Conservation (phyloP, 2,113 vertebrate genomes). For the Circaetus gallicus region DNA sequence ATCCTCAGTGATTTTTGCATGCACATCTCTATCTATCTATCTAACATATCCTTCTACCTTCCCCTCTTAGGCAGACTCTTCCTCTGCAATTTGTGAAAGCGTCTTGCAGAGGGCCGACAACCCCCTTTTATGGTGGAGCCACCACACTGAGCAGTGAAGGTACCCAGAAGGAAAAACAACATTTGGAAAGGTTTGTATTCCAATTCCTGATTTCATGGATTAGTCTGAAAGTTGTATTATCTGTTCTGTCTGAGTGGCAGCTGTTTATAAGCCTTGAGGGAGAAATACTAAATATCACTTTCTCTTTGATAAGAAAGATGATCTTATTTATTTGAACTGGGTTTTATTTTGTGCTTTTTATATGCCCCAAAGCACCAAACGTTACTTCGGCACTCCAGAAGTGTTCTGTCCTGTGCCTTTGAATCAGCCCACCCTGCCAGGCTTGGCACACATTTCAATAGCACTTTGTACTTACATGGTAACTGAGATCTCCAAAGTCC, state of each 20-base stretch:
- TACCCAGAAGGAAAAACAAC: neutral
- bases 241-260: conserved; percentile 13
- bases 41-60: neutral
- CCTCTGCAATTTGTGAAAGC: neutral
- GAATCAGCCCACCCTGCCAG: neutral
- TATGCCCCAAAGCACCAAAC: neutral
- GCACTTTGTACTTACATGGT: neutral
- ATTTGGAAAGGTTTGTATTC: neutral
- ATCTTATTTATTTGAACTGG: conserved; percentile 1
- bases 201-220: neutral
- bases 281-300: conserved; percentile 27
- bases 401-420: neutral
- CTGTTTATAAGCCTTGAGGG: conserved; percentile 28
- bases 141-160: neutral
- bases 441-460: neutral
- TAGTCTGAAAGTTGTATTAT: neutral
- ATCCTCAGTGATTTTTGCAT: neutral
- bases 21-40: neutral
- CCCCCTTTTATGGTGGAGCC: neutral
- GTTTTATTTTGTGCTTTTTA: neutral
- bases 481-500: neutral
- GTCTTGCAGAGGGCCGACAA: neutral
- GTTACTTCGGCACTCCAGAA: neutral
- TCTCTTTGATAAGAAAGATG: neutral
- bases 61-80: neutral